A percentile compares a stretch with the other conserved stretches of the same genome.
Conservation (phyloP, 2,888 invertebrate species). For the Acanthosepion pharaonis region DNA sequence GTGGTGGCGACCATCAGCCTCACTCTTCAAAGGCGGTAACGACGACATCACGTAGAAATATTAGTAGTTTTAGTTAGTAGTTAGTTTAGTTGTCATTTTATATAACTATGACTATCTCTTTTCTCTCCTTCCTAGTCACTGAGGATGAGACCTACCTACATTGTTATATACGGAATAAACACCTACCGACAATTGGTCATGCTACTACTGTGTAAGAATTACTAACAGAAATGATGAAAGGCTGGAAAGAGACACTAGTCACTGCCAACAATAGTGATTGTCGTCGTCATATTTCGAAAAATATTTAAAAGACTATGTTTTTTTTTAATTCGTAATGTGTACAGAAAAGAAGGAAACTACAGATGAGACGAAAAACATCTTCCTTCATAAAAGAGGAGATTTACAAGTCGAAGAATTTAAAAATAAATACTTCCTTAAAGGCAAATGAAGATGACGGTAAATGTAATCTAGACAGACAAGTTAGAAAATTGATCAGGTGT, state of each 20-base stretch:
- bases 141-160: background rate
- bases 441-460: background rate
- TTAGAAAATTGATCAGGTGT: conserved; percentile 33
- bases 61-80: background rate
- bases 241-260: background rate
- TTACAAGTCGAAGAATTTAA: background rate
- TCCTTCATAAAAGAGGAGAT: background rate
- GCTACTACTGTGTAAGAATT: conserved; percentile 1
- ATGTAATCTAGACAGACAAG: background rate
- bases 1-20: background rate
- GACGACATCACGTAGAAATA: background rate
- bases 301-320: background rate
- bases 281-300: background rate
- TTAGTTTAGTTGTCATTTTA: background rate
- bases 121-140: background rate
- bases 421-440: too few relatives aligned
- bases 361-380: background rate
- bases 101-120: background rate
- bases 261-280: background rate
- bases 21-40: background rate
- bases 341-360: background rate
- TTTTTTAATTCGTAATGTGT: background rate
- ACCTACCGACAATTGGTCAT: background rate
- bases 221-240: background rate
- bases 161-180: background rate